These are phyloP conservation scores for Lontra canadensis DNA, from an alignment of 2,113 vertebrate species.

Conservation along the genomic window DNA sequence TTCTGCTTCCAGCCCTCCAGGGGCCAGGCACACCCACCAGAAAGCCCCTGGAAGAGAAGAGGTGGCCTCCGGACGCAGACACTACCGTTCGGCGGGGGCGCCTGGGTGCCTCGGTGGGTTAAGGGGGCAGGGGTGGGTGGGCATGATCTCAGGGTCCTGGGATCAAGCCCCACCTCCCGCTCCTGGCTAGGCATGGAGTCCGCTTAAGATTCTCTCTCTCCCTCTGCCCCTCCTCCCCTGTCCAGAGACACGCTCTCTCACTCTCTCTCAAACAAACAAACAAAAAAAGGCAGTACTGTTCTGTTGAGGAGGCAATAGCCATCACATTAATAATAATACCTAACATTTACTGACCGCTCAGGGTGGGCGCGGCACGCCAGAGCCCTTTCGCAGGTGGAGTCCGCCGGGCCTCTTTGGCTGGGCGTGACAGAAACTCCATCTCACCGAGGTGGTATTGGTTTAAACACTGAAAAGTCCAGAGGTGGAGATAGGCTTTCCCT, in stretches of 20 bases:
- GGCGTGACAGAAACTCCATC: not conserved
- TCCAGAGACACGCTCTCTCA: too few relatives aligned
- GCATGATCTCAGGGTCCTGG: not conserved
- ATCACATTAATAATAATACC: not conserved
- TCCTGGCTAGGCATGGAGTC: not conserved
- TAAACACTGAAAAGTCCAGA: not conserved
- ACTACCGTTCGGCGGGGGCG: rapidly evolving
- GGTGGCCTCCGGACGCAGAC: not conserved
- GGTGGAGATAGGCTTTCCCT: not conserved
- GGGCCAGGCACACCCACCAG: not conserved
- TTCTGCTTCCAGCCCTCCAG: not conserved
- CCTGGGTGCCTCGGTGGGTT: not conserved
- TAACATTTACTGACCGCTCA: not conserved
- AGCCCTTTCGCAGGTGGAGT: not conserved
- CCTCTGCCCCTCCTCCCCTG: too few relatives aligned
- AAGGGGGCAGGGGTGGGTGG: not conserved
- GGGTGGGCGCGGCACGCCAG: rapidly evolving
- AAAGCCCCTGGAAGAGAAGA: not conserved
- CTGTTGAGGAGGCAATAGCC: not conserved
- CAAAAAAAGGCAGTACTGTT: not conserved
- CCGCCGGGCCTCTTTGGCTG: not conserved
- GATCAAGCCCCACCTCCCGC: not conserved
- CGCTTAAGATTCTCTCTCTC: not conserved
- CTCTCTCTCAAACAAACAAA: not conserved
- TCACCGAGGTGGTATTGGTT: not conserved